Conservation (phyloP, 2,113 vertebrate genomes). For the Ondatra zibethicus region DNA sequence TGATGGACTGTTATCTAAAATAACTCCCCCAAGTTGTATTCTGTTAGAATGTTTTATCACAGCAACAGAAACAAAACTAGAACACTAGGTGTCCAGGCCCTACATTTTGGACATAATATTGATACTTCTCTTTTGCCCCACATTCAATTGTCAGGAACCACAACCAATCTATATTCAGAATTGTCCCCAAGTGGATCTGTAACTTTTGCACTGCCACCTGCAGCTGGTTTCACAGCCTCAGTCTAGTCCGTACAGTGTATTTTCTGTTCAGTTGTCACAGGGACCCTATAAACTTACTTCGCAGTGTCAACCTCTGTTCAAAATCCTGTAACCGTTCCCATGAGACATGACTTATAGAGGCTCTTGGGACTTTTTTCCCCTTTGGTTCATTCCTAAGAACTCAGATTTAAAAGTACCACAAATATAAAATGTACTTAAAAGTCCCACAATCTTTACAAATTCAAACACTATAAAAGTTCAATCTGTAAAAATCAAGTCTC, state of each 20-base stretch:
- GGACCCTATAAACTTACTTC: not conserved
- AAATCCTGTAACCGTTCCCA: not conserved
- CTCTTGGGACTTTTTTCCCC: not conserved
- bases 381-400: not conserved
- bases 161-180: not conserved
- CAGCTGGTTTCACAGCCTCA: too few relatives aligned
- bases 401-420: not conserved
- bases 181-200: not conserved
- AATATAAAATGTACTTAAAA: not conserved
- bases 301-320: accelerated
- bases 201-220: not conserved
- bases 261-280: not conserved
- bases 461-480: not conserved
- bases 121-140: not conserved
- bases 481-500: not conserved
- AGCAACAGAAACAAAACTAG: not conserved
- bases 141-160: not conserved
- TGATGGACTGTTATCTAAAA: not conserved
- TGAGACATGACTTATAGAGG: accelerated
- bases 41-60: not conserved
- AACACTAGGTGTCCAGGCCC: not conserved
- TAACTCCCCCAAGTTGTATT: not conserved
- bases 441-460: not conserved
- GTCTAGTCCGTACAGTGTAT: not conserved
- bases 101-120: not conserved